Evolutionary conservation across 1,140 invertebrate genomes (phyloP), one percentile per base, ranked within the genome.

Genomic region (Eurytemora carolleeae): DNA sequence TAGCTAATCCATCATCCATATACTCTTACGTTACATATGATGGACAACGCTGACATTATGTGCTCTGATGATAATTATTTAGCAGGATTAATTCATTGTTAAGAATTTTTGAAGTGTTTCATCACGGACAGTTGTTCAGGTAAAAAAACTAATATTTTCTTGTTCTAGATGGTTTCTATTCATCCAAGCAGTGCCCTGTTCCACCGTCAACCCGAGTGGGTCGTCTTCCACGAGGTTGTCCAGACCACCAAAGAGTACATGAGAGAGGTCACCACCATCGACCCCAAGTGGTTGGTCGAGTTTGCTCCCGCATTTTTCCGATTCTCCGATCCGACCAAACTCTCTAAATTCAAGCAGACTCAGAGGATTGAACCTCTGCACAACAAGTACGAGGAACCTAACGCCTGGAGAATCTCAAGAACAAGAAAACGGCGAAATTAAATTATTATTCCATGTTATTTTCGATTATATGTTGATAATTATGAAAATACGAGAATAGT

Each of bases 171-270:
- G 1, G 94, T 98, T 0, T 98, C 98, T 69, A 98, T 99, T 70
- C 96, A 99, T 79, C 96, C 96, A 0, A 96, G 91, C 0, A 95
- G 88, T 74, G 88, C 94, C 0, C 74, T 99, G 0, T 99, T 98
- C 69, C 96, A 99, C 72, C 75, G 92, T 63, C 93, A 98, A 72
- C 96, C 95, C 0, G 94, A 98, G 76, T 99, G 95, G 89, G 91
- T 98, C 0, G 88, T 99, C 57, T 99, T 98, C 71, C 93, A 99
- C 70, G 95, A 99, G 73, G 72, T 99, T 57, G 93, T 99, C 0
- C 86, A 98, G 72, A 99, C 96, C 0, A 98, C 96, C 0, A 98
- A 99, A 69, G 96, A 98, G 73, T 99, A 98, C 70, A 98, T 99
- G 96, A 78, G 94, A 54, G 92, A 98, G 74, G 93, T 98, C 1